Base-by-base conservation (phyloP, 2,888 invertebrate species). In the Zeuzera pyrina region DNA sequence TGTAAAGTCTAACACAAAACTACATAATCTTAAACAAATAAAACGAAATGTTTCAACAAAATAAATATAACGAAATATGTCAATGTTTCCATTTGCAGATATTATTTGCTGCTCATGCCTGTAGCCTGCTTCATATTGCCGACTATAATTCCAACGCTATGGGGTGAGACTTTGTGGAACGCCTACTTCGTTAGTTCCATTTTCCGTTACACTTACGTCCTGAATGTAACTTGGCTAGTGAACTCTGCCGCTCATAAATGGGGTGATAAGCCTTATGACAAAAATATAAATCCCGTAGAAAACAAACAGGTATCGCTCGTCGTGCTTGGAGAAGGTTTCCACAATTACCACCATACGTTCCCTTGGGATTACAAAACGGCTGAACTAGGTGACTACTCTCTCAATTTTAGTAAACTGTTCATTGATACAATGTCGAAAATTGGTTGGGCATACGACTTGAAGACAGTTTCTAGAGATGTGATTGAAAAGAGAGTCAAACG, bases 181-280 rank as follows among this genome's bases (percentile, higher is more conserved):
- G 85, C 88, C 1, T 89, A 86, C 77, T 89, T 87, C 61, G 86
- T 89, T n/a, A 86, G 86, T 43, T 87, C 89, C 12, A 85, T 91
- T 51, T 86, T 93, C 63, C 88, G 95, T 31, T 95, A 93, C 76
- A 87, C 89, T 16, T 86, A 90, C 54, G 88, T 90, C 1, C 84
- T 96, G 33, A 92, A 96, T 66, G 89, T 89, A 34, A 95, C 95
- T 2, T 96, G 95, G 95, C 78, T 93, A 36, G 94, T 95, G 22
- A 96, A 96, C 79, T 93, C 93, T 40, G 92, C 91, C 1, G 95
- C 95, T 7, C 95, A 95, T 70, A 83, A 89, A 53, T 91, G 88
- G 79, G 91, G 92, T 31, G 76, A 78, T 47, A 89, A 87, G 50
- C 91, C 91, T 12, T 92, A 91, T 55, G 91, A 95, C 62, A 88